phyloP scores from a whole-genome alignment of 1,140 invertebrate genomes.

The Drosophila oshimai region DNA sequence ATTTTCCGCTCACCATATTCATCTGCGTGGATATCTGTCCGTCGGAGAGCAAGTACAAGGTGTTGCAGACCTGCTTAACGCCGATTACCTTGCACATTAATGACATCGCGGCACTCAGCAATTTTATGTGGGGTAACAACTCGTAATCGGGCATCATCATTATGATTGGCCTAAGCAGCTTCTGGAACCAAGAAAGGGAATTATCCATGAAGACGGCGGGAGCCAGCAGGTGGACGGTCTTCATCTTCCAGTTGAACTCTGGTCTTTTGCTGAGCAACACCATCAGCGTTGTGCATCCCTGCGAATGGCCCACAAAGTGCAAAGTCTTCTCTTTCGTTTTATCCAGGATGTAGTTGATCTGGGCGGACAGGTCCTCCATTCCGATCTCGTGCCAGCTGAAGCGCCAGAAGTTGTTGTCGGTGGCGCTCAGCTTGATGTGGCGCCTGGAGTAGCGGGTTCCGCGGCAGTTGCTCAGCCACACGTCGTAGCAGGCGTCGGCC shows the following conservation, averaged over 20 bases:
- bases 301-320: conserved; percentile 83
- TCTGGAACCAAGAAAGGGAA: no score
- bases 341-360: conserved; percentile 84
- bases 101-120: background rate
- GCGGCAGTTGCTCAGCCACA: background rate
- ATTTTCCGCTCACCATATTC: background rate
- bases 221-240: conserved; percentile 85
- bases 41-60: background rate
- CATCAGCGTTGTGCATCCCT: conserved; percentile 84
- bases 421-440: conserved; percentile 82
- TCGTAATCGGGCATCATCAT: background rate
- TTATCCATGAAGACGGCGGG: conserved; percentile 83
- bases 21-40: background rate
- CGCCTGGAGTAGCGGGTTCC: background rate
- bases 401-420: conserved; percentile 70
- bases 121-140: background rate
- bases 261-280: conserved; percentile 86
- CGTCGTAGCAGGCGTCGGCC: background rate
- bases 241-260: conserved; percentile 87
- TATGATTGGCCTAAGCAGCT: background rate
- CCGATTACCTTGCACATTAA: background rate
- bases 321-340: conserved; percentile 73
- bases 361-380: conserved; percentile 86
- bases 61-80: background rate
- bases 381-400: conserved; percentile 88